Percentiles rank a stretch among this genome's conserved stretches.
These are phyloP conservation scores for Vicugna pacos DNA, from an alignment of 2,113 vertebrate genomes.

Conservation along the genomic window DNA sequence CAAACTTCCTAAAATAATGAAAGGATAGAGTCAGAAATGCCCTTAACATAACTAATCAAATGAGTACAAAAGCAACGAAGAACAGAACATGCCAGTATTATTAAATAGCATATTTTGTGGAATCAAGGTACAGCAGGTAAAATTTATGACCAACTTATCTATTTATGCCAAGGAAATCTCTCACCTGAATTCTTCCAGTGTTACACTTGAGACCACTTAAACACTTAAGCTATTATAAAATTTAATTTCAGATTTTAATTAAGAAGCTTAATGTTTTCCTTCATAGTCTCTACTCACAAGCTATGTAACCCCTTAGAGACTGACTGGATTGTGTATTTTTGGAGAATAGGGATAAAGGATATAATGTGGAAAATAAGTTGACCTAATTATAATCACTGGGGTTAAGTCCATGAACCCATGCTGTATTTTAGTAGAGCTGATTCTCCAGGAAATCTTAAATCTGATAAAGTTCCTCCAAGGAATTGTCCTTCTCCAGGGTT, in stretches of 20 bases:
- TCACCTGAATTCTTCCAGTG: neutral
- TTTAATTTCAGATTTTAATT: constrained; percentile 51
- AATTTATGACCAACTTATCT: neutral
- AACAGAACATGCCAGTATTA: neutral
- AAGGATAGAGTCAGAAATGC: neutral
- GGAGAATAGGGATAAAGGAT: neutral
- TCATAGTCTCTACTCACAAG: constrained; percentile 21
- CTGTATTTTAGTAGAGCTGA: neutral
- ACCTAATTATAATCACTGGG: neutral
- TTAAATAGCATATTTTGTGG: neutral
- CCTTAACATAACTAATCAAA: neutral
- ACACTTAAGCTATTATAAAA: neutral
- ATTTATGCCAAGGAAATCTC: neutral
- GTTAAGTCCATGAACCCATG: neutral
- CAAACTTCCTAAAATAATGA: constrained; percentile 9
- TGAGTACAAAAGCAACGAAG: constrained; percentile 3
- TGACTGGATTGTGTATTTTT: constrained; percentile 5
- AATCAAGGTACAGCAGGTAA: neutral
- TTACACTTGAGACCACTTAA: neutral
- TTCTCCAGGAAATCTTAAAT: neutral
- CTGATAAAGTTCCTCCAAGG: neutral
- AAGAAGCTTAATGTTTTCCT: neutral
- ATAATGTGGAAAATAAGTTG: constrained; percentile 2
- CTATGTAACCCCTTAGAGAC: neutral
- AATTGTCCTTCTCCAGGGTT: neutral